Evolutionary conservation across 2,888 invertebrate genomes (phyloP).

Genomic region (Temnothorax unifasciatus): DNA sequence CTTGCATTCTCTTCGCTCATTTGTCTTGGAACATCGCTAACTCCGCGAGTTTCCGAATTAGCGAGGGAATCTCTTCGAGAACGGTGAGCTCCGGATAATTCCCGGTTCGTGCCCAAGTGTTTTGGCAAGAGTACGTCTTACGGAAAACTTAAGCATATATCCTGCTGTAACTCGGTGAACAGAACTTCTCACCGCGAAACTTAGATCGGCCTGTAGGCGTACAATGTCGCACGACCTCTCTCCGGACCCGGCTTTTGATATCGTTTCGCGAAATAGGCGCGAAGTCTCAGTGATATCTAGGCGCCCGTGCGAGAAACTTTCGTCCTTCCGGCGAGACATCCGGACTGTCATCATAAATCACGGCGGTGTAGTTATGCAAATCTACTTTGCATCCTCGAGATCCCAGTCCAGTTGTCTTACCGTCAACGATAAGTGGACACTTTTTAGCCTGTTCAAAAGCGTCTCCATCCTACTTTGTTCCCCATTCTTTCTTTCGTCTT

Average conservation of each 20-base stretch:
- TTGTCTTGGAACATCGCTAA: slow-evolving; percentile 26
- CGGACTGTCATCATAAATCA: slow-evolving; percentile 77
- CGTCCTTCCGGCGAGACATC: slow-evolving; percentile 69
- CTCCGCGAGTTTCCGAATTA: slow-evolving; percentile 38
- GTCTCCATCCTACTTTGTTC: slow-evolving; percentile 13
- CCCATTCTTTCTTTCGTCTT: slow-evolving; percentile 16
- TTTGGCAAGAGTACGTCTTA: slow-evolving; percentile 19
- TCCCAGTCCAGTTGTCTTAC: slow-evolving; percentile 42
- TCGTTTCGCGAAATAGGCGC: slow-evolving; percentile 54
- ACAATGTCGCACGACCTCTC: slow-evolving; percentile 32
- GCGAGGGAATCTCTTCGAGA: slow-evolving; percentile 43
- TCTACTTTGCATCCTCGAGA: slow-evolving; percentile 53
- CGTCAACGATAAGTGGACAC: slow-evolving; percentile 59
- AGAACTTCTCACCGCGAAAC: slow-evolving; percentile 52
- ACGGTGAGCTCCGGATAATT: slow-evolving; percentile 51
- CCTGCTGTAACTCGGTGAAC: slow-evolving; percentile 29
- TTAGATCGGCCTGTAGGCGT: slow-evolving; percentile 36
- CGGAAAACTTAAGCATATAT: slow-evolving; percentile 49
- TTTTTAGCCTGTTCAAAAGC: slow-evolving; percentile 45
- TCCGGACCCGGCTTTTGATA: slow-evolving; percentile 22
- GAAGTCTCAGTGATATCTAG: slow-evolving; percentile 42
- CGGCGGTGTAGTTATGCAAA: slow-evolving; percentile 78
- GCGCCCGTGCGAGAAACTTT: slow-evolving; percentile 71
- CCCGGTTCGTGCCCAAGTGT: slow-evolving; percentile 38
- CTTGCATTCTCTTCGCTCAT: slow-evolving; percentile 36